Base-by-base conservation (phyloP, 2,888 invertebrate species). In the Euclidia mi region DNA sequence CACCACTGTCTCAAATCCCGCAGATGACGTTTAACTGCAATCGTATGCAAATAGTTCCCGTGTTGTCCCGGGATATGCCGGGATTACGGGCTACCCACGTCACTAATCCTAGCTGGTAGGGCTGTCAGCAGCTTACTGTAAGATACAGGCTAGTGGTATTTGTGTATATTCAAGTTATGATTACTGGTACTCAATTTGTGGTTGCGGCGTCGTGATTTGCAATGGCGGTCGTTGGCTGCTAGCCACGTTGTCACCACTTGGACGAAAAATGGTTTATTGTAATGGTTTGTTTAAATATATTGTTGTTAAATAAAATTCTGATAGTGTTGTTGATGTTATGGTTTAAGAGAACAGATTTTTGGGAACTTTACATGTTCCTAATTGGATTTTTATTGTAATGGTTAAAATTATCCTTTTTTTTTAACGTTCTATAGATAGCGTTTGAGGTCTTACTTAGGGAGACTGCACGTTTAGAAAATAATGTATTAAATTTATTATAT, bases 1-100 rank as follows among this genome's bases (percentile, higher is more conserved):
- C 71, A 72, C 51, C 70, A 72, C 80, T 80, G 84, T 87, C 88
- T 88, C 87, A 84, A 90, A 90, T 88, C 88, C 85, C 75, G 74
- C 79, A 83, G 88, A 91, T 92, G 92, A 92, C 91, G 81, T 80
- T 84, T 91, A 92, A 93, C 91, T 87, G 87, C 82, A 68, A 87
- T 86, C 81, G 83, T 88, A 93, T 93, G 93, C 92, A 92, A 92
- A 93, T 74, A 70, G 76, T 76, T 66, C 64, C 76, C 60, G 76
- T 74, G 72, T 74, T 76, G 74, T 93, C 81, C 85, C 82, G 81
- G 84, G 83, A 87, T 86, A 78, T 79, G 78, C 80, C 76, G 85
- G 89, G 84, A 86, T 79, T 70, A 77, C 70, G 74, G 73, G 70
- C 70, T 73, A 78, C 81, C 78, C 76, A 87, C 88, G 78, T 84